Percentiles rank a stretch among this genome's conserved stretches.
Evolutionary conservation across 2,888 invertebrate species (phyloP).

Genomic region (Melinopterus prodromus): DNA sequence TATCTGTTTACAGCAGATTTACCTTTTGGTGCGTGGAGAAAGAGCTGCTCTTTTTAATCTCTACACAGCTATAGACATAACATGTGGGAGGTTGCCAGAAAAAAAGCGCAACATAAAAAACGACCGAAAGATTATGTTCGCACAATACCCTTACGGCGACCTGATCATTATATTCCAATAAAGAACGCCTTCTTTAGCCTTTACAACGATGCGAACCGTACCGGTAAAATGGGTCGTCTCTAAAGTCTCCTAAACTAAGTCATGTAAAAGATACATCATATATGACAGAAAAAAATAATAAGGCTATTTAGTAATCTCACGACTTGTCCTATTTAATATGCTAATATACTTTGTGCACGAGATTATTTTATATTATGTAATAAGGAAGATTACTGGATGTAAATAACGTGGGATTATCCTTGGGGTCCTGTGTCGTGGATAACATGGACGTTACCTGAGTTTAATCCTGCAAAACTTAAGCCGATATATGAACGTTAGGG

Average conservation of each 20-base stretch:
- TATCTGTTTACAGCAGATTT: neutral
- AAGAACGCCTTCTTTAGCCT: neutral
- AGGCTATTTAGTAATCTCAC: too few species aligned
- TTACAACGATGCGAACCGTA: neutral
- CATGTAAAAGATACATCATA: too few species aligned
- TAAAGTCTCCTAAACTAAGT: too few species aligned
- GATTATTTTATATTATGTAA: neutral
- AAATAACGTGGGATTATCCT: neutral
- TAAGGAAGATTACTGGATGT: neutral
- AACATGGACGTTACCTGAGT: neutral
- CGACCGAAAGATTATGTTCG: neutral
- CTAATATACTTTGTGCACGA: neutral
- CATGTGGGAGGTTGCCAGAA: neutral
- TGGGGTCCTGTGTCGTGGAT: neutral
- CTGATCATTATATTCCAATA: neutral
- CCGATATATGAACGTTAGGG: neutral
- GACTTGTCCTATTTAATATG: neutral
- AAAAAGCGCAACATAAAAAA: conserved; percentile 4
- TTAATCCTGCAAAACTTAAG: neutral
- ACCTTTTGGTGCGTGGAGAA: neutral
- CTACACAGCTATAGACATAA: neutral
- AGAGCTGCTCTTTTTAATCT: neutral
- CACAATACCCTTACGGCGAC: neutral
- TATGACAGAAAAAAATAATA: too few species aligned
- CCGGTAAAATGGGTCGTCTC: neutral